Base-by-base conservation (phyloP, 1,140 invertebrate species). In the Aphelenchoides besseyi region DNA sequence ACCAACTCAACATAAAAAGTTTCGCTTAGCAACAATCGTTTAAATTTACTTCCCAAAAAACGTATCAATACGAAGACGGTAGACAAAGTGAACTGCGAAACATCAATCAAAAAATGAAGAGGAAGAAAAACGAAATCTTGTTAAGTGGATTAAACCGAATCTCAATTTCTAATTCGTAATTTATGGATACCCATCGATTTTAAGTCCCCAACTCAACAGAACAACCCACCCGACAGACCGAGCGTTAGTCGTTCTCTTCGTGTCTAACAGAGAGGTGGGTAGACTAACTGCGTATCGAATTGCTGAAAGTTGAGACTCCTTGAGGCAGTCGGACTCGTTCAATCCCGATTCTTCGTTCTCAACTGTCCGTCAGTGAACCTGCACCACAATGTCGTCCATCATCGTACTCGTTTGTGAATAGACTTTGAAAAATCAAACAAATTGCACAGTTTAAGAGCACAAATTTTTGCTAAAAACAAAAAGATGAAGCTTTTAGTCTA, bases 21-120 rank as follows among this genome's bases (percentile, higher is more conserved):
- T 48, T 48, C 41, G 41, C n/a, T n/a, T n/a, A n/a, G n/a, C n/a
- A n/a, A n/a, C n/a, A 48, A 48, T 48, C 41, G 41, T 48, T 48
- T 12, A 12, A 12, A 23, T 12, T 48, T 23, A 16, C 41, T n/a
- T n/a, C n/a, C n/a, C n/a, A n/a, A n/a, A n/a, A n/a, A n/a, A n/a
- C n/a, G n/a, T n/a, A n/a, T n/a, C n/a, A n/a, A n/a, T n/a, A n/a
- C n/a, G n/a, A n/a, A n/a, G n/a, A n/a, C n/a, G n/a, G n/a, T n/a
- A n/a, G n/a, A n/a, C n/a, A n/a, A n/a, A n/a, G n/a, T n/a, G n/a
- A n/a, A n/a, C n/a, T n/a, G n/a, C n/a, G n/a, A n/a, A n/a, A n/a
- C n/a, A n/a, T n/a, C n/a, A n/a, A n/a, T n/a, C n/a, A n/a, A n/a
- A n/a, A n/a, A n/a, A n/a, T n/a, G n/a, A n/a, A n/a, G n/a, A n/a